Conservation (phyloP, 1,140 invertebrate species). For the Myzus persicae region DNA sequence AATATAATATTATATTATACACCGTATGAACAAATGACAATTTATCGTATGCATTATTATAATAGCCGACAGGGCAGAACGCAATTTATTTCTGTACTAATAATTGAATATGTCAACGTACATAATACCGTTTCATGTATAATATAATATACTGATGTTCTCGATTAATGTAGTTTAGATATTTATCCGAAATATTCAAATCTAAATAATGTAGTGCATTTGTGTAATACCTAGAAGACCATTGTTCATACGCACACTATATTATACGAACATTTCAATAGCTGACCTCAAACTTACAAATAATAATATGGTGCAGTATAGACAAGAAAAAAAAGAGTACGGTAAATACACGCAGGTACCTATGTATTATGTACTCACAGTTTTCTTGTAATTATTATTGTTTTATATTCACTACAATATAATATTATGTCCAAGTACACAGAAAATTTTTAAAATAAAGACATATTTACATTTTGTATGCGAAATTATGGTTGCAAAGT, state of each 20-base stretch:
- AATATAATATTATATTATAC: not conserved
- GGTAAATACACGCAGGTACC: too few relatives aligned
- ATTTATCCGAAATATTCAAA: not conserved
- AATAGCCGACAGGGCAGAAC: not conserved
- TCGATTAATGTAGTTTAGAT: conserved; percentile 12
- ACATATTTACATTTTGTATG: not conserved
- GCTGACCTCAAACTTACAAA: not conserved
- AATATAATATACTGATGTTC: not conserved
- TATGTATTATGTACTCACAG: too few relatives aligned
- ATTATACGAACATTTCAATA: not conserved
- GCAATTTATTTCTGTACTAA: not conserved
- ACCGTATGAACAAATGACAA: not conserved
- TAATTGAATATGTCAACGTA: conserved; percentile 7
- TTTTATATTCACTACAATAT: not conserved
- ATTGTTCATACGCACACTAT: not conserved
- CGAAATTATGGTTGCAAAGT: not conserved
- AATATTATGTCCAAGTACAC: not conserved
- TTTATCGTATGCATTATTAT: not conserved
- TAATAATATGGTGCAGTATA: not conserved
- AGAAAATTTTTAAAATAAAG: not conserved
- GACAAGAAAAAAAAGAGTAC: not conserved
- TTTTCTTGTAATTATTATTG: not conserved
- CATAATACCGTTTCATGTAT: not conserved
- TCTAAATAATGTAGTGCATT: not conserved
- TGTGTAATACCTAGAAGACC: not conserved